Conservation (phyloP, 2,113 vertebrate species). For the Raja brachyura region DNA sequence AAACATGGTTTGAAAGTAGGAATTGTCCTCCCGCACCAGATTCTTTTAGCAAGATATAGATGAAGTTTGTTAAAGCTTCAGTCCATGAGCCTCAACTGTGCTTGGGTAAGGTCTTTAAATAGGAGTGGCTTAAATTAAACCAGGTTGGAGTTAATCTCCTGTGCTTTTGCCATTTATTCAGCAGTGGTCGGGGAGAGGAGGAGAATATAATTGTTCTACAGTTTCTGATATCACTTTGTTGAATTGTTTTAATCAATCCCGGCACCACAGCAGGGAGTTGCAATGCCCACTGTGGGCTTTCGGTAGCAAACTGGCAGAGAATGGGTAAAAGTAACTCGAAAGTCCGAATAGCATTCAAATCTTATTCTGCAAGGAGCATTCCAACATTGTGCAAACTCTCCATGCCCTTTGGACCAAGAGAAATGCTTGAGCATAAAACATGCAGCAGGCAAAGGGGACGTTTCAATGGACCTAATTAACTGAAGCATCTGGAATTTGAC, state of each 20-base stretch:
- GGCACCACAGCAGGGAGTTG: neutral
- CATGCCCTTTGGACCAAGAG: neutral
- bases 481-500: neutral
- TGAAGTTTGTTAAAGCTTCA: neutral
- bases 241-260: neutral
- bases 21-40: neutral
- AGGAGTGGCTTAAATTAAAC: neutral
- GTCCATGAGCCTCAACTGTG: neutral
- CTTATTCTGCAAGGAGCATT: neutral
- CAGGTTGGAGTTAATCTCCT: neutral
- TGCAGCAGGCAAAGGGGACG: neutral
- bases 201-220: neutral
- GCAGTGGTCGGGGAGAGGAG: neutral
- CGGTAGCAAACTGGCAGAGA: neutral
- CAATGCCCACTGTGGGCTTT: neutral
- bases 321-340: no score
- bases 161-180: neutral
- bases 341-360: neutral
- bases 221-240: neutral
- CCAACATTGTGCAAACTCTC: neutral
- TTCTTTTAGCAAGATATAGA: neutral
- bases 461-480: neutral
- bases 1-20: neutral
- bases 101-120: slow-evolving; percentile 4
- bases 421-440: neutral